Conservation (phyloP, 2,797 vertebrate genomes). For the Myioborus miniatus region DNA sequence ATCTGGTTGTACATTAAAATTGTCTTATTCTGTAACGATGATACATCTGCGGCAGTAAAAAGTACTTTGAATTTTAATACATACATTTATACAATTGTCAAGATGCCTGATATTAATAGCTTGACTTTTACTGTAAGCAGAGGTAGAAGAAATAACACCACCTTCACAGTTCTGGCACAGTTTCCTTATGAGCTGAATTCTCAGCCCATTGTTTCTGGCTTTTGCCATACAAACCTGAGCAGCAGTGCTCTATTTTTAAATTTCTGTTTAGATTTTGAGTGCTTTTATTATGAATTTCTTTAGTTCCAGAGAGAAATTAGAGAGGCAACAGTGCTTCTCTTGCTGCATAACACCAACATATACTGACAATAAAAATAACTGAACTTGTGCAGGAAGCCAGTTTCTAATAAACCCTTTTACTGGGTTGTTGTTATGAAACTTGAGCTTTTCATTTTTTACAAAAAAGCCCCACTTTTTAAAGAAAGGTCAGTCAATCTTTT, state of each 20-base stretch:
- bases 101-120: slow-evolving; percentile 21
- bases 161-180: slow-evolving; percentile 6
- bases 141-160: slow-evolving; percentile 35
- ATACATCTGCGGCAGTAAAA: slow-evolving; percentile 14
- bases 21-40: not conserved
- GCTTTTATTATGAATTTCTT: slow-evolving; percentile 15
- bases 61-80: slow-evolving; percentile 29
- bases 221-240: not conserved
- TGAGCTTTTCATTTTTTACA: slow-evolving; percentile 35
- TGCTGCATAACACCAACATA: slow-evolving; percentile 19
- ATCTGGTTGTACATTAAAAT: not conserved
- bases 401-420: slow-evolving; percentile 43
- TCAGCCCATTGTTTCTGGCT: not conserved
- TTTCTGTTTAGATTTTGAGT: slow-evolving; percentile 23
- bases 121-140: slow-evolving; percentile 41
- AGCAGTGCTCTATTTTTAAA: not conserved
- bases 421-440: slow-evolving; percentile 1
- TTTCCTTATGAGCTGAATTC: not conserved
- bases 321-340: slow-evolving; percentile 2
- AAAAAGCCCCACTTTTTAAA: not conserved
- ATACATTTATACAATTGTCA: slow-evolving; percentile 7
- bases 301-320: slow-evolving; percentile 12
- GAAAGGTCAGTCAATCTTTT: slow-evolving; percentile 61
- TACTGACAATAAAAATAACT: slow-evolving; percentile 34
- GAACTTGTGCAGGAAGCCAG: not conserved